These are phyloP conservation scores for Petrocephalus zakoni DNA, from an alignment of 2,113 vertebrate genomes.

Conservation along the genomic window DNA sequence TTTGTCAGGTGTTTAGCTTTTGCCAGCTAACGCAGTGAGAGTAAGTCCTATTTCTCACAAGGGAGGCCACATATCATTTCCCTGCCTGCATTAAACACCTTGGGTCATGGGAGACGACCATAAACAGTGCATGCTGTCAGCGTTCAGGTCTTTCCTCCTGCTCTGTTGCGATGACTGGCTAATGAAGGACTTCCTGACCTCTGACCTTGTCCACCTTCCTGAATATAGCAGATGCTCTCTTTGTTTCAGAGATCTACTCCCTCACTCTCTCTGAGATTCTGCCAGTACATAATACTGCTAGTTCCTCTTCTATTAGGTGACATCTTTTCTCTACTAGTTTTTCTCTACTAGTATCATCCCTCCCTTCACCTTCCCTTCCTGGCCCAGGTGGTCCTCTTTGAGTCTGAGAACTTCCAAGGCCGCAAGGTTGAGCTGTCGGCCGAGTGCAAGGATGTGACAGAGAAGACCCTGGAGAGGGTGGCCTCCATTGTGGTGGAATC, in stretches of 20 bases:
- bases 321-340: not conserved
- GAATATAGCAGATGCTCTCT: not conserved
- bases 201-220: not conserved
- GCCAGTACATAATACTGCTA: not conserved
- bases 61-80: not conserved
- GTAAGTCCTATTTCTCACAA: not conserved
- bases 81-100: no score
- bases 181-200: not conserved
- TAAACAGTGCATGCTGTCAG: not conserved
- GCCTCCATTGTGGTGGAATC: constrained; percentile 80
- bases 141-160: not conserved
- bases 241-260: not conserved
- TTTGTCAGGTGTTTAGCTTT: not conserved
- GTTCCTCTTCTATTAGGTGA: not conserved
- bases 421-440: constrained; percentile 69
- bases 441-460: constrained; percentile 69
- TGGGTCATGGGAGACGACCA: not conserved
- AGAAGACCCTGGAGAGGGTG: constrained; percentile 75
- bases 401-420: constrained; percentile 81
- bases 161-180: not conserved
- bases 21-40: not conserved
- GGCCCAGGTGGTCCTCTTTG: constrained; percentile 52
- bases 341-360: not conserved
- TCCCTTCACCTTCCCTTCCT: not conserved
- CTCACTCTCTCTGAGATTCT: not conserved